These are phyloP conservation scores for Exocentrus adspersus DNA, from an alignment of 2,888 invertebrate species.

Conservation along the genomic window DNA sequence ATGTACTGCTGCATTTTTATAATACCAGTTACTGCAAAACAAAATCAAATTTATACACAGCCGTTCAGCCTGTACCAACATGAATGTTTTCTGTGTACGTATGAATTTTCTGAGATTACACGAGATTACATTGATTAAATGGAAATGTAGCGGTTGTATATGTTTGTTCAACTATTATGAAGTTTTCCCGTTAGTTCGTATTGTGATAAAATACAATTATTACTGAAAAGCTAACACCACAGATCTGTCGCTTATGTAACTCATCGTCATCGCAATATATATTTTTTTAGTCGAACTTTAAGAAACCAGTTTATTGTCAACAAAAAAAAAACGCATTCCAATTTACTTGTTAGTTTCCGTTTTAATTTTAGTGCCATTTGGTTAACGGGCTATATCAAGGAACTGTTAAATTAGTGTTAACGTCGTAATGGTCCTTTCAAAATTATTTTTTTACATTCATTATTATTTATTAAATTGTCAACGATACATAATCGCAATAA, in stretches of 20 bases:
- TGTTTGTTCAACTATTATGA: slow-evolving; percentile 44
- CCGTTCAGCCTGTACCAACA: too few relatives aligned
- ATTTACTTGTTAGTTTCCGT: slow-evolving; percentile 49
- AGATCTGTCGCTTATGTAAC: slow-evolving; percentile 19
- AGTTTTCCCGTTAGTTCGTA: slow-evolving; percentile 37
- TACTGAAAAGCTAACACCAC: slow-evolving; percentile 16
- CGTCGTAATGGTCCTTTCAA: background rate
- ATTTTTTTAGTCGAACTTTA: slow-evolving; percentile 15
- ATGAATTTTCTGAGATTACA: too few relatives aligned
- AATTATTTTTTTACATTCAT: slow-evolving; percentile 14
- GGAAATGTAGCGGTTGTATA: too few relatives aligned
- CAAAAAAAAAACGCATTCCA: slow-evolving; percentile 54
- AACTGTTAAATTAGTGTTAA: slow-evolving; percentile 30
- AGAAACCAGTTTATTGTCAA: slow-evolving; percentile 21
- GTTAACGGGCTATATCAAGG: slow-evolving; percentile 48
- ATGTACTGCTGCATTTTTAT: too few relatives aligned
- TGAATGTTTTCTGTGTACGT: too few relatives aligned
- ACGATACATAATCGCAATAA: slow-evolving; percentile 23
- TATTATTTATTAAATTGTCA: slow-evolving; percentile 21
- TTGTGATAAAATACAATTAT: slow-evolving; percentile 41
- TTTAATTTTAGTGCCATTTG: slow-evolving; percentile 56
- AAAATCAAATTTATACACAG: too few relatives aligned
- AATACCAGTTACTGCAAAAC: too few relatives aligned
- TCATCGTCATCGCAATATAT: slow-evolving; percentile 8
- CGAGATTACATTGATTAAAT: too few relatives aligned